Conservation (phyloP, 2,888 invertebrate genomes). For the Cactoblastis cactorum region DNA sequence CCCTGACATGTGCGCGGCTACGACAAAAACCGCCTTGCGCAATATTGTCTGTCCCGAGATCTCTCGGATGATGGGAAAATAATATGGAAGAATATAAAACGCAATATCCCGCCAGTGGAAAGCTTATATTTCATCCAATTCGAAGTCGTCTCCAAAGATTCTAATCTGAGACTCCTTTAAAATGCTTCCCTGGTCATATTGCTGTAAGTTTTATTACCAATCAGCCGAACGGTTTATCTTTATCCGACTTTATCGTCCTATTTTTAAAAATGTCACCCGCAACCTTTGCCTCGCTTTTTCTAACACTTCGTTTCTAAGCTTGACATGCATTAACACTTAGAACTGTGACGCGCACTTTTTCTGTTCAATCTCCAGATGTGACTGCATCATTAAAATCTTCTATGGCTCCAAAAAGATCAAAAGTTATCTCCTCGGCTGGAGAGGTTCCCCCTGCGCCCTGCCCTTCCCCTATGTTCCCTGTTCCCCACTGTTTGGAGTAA, state of each 20-base stretch:
- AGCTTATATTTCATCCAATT: slow-evolving; percentile 38
- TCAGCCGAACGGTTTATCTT: slow-evolving; percentile 46
- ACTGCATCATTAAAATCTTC: slow-evolving; percentile 76
- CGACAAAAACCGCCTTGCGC: slow-evolving; percentile 72
- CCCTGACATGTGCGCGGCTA: slow-evolving; percentile 68
- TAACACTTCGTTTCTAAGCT: slow-evolving; percentile 70
- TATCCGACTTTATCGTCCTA: slow-evolving; percentile 33
- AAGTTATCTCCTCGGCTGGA: slow-evolving; percentile 72
- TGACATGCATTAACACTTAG: slow-evolving; percentile 78
- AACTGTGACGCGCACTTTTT: slow-evolving; percentile 60
- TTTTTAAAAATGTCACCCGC: slow-evolving; percentile 75
- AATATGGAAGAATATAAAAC: slow-evolving; percentile 56
- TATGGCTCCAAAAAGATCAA: slow-evolving; percentile 75
- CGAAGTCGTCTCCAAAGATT: slow-evolving; percentile 35
- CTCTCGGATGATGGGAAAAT: slow-evolving; percentile 63
- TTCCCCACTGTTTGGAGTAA: slow-evolving; percentile 37
- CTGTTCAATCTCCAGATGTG: slow-evolving; percentile 70
- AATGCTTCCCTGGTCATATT: slow-evolving; percentile 20
- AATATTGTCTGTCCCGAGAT: slow-evolving; percentile 63
- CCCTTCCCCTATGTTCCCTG: slow-evolving; percentile 49
- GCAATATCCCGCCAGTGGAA: slow-evolving; percentile 37
- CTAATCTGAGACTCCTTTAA: slow-evolving; percentile 40
- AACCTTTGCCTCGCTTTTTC: slow-evolving; percentile 61
- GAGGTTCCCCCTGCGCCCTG: slow-evolving; percentile 53
- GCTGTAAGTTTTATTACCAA: slow-evolving; percentile 38